Percentiles rank a stretch among this genome's conserved stretches.
Evolutionary conservation across 2,888 invertebrate genomes (phyloP).

Genomic region (Lathronympha strigana): DNA sequence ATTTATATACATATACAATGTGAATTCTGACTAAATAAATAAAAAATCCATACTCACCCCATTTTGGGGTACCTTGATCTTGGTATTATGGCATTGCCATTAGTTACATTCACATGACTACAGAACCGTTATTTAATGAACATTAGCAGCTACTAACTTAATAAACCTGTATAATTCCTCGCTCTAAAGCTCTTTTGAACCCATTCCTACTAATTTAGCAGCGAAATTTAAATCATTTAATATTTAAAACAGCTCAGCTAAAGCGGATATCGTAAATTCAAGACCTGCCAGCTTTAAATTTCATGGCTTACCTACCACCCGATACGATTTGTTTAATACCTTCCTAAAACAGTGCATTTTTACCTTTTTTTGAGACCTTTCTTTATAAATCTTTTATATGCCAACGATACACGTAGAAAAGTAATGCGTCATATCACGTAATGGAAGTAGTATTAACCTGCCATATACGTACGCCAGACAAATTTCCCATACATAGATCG

Average conservation of each 20-base stretch:
- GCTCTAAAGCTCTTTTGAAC: neutral
- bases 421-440: too few relatives aligned
- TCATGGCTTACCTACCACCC: constrained; percentile 27
- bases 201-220: constrained; percentile 3
- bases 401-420: too few relatives aligned
- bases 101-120: too few relatives aligned
- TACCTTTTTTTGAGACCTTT: neutral
- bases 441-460: too few relatives aligned
- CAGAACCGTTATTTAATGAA: neutral
- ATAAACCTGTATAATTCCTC: neutral
- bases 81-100: too few relatives aligned
- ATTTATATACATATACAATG: too few relatives aligned
- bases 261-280: constrained; percentile 42
- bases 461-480: too few relatives aligned
- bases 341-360: constrained; percentile 14
- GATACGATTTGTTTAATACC: constrained; percentile 19
- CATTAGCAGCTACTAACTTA: neutral
- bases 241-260: constrained; percentile 37
- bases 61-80: too few relatives aligned
- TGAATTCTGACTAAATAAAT: too few relatives aligned
- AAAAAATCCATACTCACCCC: too few relatives aligned
- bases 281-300: constrained; percentile 31
- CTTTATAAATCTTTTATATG: too few relatives aligned
- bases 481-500: too few relatives aligned
- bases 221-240: constrained; percentile 33